Evolutionary conservation across 2,888 invertebrate genomes (phyloP), one percentile per base, ranked within the genome.

Genomic region (Leptopilina drosophilae): DNA sequence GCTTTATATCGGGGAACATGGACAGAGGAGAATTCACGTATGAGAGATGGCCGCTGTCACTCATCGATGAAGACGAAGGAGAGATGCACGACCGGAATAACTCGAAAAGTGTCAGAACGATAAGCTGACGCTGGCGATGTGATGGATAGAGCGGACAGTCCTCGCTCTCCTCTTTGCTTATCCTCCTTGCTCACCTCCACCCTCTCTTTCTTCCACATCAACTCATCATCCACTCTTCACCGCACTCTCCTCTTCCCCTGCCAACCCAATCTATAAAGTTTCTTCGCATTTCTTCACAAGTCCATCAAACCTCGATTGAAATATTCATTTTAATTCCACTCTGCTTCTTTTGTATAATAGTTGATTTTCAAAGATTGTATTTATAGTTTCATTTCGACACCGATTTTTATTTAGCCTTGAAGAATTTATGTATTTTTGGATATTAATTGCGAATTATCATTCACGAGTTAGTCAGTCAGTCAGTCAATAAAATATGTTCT

Each of bases 51-150:
- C 76, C 67, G 80, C 78, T 64, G 81, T 75, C 77, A 77, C 81
- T 69, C 80, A 79, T 79, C 81, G 73, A 73, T 73, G 73, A 73
- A 73, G 73, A 73, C 75, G 82, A 82, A 82, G 85, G 79, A 84
- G 79, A 82, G 85, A 85, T 84, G 83, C 86, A 87, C 88, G 89
- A 88, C 88, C 88, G 88, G 90, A 91, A 91, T 91, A 92, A 91
- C 91, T 91, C 89, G 89, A 87, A 91, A 91, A 92, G 90, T 91
- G 92, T 91, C 91, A 90, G 91, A 91, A 91, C 91, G 91, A 91
- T 92, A 92, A 92, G 91, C 92, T 90, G 91, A 92, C 91, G 90
- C 88, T 86, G 87, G 91, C 91, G 87, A 91, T 88, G 89, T 91
- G 91, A 91, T 89, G 87, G 87, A 88, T 87, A 86, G 86, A 82